phyloP scores from a whole-genome alignment of 2,113 vertebrate species.

The Nymphicus hollandicus region DNA sequence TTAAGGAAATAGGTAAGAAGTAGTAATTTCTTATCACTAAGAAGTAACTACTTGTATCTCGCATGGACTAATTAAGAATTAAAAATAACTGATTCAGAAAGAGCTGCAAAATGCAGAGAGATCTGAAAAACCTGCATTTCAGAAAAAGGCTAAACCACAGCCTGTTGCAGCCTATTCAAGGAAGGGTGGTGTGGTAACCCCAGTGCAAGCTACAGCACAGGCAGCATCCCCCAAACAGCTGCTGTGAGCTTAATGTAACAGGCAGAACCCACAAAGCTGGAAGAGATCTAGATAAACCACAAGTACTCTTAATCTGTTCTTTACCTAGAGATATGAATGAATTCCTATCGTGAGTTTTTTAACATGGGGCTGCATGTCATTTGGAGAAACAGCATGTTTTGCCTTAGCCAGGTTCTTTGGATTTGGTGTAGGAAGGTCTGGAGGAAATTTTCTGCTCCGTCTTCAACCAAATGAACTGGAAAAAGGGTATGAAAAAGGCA shows the following conservation, averaged over 20 bases:
- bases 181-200: not conserved
- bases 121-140: not conserved
- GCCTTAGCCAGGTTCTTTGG: not conserved
- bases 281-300: not conserved
- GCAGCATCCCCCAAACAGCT: not conserved
- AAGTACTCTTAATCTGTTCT: not conserved
- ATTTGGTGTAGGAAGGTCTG: not conserved
- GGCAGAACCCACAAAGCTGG: not conserved
- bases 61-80: not conserved
- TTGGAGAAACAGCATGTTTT: not conserved
- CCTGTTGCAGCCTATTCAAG: accelerated
- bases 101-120: not conserved
- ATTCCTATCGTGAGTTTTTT: accelerated
- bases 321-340: not conserved
- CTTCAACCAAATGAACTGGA: not conserved
- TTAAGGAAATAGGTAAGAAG: not conserved
- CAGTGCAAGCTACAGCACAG: not conserved
- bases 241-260: accelerated
- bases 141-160: not conserved
- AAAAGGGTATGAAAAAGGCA: not conserved
- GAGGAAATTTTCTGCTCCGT: not conserved
- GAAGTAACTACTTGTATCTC: not conserved
- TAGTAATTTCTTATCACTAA: not conserved
- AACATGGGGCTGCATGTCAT: not conserved
- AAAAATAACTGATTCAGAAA: not conserved